phyloP scores from a whole-genome alignment of 2,888 invertebrate species.

The Lapara coniferarum region DNA sequence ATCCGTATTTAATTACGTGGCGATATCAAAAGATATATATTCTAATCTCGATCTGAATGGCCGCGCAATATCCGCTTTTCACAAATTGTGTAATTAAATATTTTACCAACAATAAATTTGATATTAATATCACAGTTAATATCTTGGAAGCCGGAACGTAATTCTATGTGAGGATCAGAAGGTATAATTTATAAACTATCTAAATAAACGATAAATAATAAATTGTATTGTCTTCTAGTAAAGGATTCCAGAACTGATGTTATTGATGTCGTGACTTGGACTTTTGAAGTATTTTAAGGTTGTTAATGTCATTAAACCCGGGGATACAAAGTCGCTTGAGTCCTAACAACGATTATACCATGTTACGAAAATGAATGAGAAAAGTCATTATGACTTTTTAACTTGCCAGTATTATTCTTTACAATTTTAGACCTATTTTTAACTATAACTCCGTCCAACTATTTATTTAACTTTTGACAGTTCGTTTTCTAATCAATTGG shows the following conservation, averaged over 20 bases:
- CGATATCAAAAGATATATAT: neutral
- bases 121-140: neutral
- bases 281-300: no score
- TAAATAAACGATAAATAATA: no score
- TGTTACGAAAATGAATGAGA: constrained; percentile 29
- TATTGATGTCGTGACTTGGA: no score
- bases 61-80: neutral
- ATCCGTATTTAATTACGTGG: neutral
- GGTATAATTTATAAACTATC: no score
- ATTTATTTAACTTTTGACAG: no score
- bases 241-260: no score
- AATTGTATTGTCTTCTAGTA: no score
- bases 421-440: constrained; percentile 3
- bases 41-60: neutral
- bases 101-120: neutral
- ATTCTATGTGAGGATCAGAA: neutral
- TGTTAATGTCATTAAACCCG: no score
- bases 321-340: no score
- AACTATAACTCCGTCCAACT: no score
- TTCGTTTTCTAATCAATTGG: no score
- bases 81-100: constrained; percentile 8
- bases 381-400: constrained; percentile 23
- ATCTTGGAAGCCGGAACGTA: neutral
- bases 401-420: constrained; percentile 16
- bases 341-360: constrained; percentile 32